Base-by-base conservation (phyloP, 2,797 vertebrate species). In the Sebastes nivosus region DNA sequence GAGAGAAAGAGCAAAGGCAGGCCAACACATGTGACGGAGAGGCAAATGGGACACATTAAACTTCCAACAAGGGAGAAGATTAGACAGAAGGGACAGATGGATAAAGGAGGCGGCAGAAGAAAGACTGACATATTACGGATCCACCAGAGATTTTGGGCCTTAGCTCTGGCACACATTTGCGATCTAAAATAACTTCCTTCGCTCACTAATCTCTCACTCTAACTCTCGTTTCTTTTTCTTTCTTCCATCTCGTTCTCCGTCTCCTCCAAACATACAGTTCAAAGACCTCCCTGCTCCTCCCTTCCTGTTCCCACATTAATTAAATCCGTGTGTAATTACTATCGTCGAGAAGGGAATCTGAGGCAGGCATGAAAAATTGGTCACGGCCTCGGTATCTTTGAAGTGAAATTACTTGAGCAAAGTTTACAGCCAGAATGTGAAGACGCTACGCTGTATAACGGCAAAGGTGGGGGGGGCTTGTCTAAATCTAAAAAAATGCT, bases 251-350 rank as follows among this genome's bases (percentile, higher is more conserved):
- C 68, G 74, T 67, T 50, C 73, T 42, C 57, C 11, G 2, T 84
- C 59, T 65, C 55, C 82, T 87, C 81, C 60, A 79, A 86, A 85
- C 76, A 71, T 63, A 61, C 72, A 88, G 89, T 92, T 93, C 88
- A 93, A 93, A 93, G 86, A 79, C 81, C 84, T 74, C 63, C 67
- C 60, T 50, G 55, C 80, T 82, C 84, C 90, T 84, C 88, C 84
- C 84, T 77, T 73, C 67, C 80, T 65, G 54, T 90, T 91, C 85
- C 88, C 89, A 85, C 90, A 88, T 93, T 94, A 92, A 94, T 95
- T 94, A 94, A 91, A 92, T 85, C 84, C n/a, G 54, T 87, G 72
- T 93, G 88, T 94, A 94, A 93, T 92, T 93, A 86, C 86, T 72
- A 61, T 90, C 75, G 76, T 87, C 59, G 74, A 81, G 82, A 79